Conservation (phyloP, 30 jellyfish, hydroid and myxozoan species). For the Catostylus mosaicus region DNA sequence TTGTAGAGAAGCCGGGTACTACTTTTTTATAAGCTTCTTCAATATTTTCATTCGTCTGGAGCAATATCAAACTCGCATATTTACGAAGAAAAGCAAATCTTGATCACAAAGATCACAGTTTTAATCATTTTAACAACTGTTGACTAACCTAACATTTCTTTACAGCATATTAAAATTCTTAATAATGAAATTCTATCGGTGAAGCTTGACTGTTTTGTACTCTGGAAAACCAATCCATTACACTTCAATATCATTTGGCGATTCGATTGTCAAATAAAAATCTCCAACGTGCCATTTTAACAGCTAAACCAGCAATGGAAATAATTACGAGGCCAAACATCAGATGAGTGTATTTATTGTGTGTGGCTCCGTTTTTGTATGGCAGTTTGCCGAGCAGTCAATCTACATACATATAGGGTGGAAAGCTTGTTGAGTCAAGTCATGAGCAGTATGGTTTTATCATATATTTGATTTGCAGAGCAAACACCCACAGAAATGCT, state of each 20-base stretch:
- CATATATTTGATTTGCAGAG: conserved; percentile 33
- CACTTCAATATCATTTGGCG: conserved; percentile 45
- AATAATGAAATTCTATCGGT: conserved; percentile 19
- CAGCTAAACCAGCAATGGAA: conserved; percentile 61
- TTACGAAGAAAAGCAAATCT: too few species aligned
- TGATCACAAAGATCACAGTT: neutral
- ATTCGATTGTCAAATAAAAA: conserved; percentile 49
- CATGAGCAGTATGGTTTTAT: conserved; percentile 61
- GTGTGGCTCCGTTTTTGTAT: conserved; percentile 51
- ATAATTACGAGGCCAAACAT: conserved; percentile 55
- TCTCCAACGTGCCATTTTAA: conserved; percentile 57
- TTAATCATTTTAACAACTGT: conserved; percentile 11
- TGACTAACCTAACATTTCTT: conserved; percentile 2
- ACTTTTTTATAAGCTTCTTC: too few species aligned
- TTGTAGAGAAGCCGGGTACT: too few species aligned
- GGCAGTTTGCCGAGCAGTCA: conserved; percentile 59
- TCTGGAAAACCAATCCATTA: conserved; percentile 60
- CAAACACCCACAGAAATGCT: conserved; percentile 35
- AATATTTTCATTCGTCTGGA: too few species aligned
- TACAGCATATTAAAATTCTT: conserved; percentile 10
- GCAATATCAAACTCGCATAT: too few species aligned
- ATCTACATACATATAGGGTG: conserved; percentile 32
- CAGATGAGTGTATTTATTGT: conserved; percentile 48
- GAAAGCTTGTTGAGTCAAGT: conserved; percentile 49
- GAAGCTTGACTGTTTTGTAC: conserved; percentile 7